Conservation (phyloP, 2,113 vertebrate species). For the Syngnathus floridae region DNA sequence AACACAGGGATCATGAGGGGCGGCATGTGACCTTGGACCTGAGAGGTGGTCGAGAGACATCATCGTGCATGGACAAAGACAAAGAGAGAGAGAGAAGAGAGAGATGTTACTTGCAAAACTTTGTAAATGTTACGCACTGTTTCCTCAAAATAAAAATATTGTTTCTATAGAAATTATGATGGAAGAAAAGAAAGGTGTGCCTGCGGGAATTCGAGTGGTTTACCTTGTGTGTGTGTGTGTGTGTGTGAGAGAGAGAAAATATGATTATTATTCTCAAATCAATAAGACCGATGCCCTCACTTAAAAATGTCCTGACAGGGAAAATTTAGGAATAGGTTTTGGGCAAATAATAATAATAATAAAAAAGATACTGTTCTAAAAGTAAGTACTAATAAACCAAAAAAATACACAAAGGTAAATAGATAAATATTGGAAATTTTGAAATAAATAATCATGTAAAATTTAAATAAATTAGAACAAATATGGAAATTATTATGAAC, state of each 20-base stretch:
- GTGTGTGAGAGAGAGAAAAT: neutral
- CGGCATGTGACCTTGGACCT: constrained; percentile 98
- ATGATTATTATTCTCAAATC: neutral
- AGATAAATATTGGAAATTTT: too few species aligned
- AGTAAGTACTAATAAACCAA: too few species aligned
- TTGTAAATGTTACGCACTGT: too few species aligned
- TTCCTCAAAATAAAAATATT: neutral
- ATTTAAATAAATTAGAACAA: too few species aligned
- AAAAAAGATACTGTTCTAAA: neutral
- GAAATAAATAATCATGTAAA: too few species aligned
- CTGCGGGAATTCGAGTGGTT: constrained; percentile 33
- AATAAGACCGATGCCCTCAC: neutral
- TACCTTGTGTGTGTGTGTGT: neutral
- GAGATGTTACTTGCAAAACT: too few species aligned
- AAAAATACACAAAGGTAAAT: too few species aligned
- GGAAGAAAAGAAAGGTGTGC: constrained; percentile 13
- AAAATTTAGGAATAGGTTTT: too few species aligned
- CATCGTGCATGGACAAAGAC: neutral
- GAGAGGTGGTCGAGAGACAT: constrained; percentile 30
- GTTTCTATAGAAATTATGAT: too few species aligned
- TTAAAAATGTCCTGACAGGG: neutral
- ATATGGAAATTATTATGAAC: too few species aligned
- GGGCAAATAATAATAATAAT: neutral
- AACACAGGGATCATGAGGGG: constrained; percentile 98
- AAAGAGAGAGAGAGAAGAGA: neutral